Evolutionary conservation across 2,888 invertebrate species (phyloP), one percentile per base, ranked within the genome.

Genomic region (Conomelus anceps): DNA sequence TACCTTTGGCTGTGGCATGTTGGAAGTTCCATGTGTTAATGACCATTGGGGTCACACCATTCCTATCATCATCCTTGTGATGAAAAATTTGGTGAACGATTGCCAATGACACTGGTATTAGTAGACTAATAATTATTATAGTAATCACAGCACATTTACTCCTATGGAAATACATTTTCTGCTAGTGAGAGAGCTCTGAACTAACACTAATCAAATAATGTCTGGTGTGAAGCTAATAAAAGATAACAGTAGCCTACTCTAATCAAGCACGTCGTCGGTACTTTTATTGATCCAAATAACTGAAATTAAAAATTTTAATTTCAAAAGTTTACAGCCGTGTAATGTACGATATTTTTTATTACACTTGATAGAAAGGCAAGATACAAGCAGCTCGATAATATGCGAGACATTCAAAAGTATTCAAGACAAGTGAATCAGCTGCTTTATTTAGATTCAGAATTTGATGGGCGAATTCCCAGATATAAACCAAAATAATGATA

Each of bases 21-120:
- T 94, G 93, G 92, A 97, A 98, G 85, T 94, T 94, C 98, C 98
- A 98, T 0, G 98, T 98, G 92, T 96, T 97, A 84, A 98, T 94
- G 0, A 97, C 96, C 88, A 97, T 93, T 0, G 97, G 97, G 4
- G n/a, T 63, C 34, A 63, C 87, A 63, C 63, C n/a, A n/a, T 63
- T 63, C 63, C 63, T 63, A 63, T 20, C n/a, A 63, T 20, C n/a
- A 63, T n/a, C n/a, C 13, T 63, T n/a, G n/a, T 63, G 63, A n/a
- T 63, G 63, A 7, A n/a, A 13, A 1, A 63, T n/a, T 63, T 63
- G n/a, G 63, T 63, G n/a, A 63, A 63, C n/a, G 7, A n/a, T 63
- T n/a, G 7, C n/a, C 34, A 63, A 63, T 4, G 63, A 63, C 1
- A 63, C 63, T 20, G 63, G 20, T 88, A 86, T 89, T 90, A 88